Base-by-base conservation (phyloP, 2,113 vertebrate genomes). In the Alaudala cheleensis region DNA sequence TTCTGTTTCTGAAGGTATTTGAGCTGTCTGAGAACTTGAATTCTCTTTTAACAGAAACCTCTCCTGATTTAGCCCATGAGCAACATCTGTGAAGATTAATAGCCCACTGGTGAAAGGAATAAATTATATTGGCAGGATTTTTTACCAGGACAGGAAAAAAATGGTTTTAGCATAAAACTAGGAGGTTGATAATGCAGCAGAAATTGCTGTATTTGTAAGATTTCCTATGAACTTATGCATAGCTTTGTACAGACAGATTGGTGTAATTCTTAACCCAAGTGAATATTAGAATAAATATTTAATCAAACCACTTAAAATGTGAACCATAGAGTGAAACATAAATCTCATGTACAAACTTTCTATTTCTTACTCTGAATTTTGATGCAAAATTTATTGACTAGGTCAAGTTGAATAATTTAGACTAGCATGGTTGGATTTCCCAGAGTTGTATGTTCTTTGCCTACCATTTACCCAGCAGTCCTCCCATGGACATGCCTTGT, bases 271-370 rank as follows among this genome's bases (percentile, higher is more conserved):
- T 90, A 96, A 92, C 62, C 56, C 61, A 78, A 91, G 61, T 74
- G 80, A 66, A 85, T 96, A 95, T 90, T 95, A 97, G 92, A 96
- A 96, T 97, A 96, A 97, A 97, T 97, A 97, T 97, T 98, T 98
- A 96, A 97, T 96, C 92, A 90, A 77, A 91, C 77, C 62, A 94
- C 94, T 98, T 97, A 80, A 62, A 73, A 86, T 94, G 44, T 86
- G 78, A 95, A 92, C 97, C 60, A 44, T 66, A 87, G 91, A 95
- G 67, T 88, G 78, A 97, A 97, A 93, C 89, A 97, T 97, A 97
- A 96, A 96, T 97, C 94, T 97, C 89, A 90, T 76, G 80, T 94
- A 97, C 96, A 97, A 97, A 92, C 26, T 97, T 95, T 90, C 69
- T 91, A 67, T 95, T 97, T 88, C 96, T 91, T 91, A 16, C 60